Evolutionary conservation across 2,888 invertebrate genomes (phyloP).

Genomic region (Athripsodes cinereus): DNA sequence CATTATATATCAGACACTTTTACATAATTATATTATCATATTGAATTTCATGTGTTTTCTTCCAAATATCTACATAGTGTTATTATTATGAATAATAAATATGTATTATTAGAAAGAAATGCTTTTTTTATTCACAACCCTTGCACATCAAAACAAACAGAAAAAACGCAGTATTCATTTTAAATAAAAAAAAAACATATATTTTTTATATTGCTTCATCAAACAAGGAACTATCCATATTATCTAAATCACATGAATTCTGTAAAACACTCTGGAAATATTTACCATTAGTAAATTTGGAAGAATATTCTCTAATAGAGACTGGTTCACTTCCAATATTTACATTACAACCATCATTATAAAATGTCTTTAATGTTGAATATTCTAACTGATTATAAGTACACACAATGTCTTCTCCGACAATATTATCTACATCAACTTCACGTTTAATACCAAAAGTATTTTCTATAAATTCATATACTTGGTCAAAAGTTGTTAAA

Average conservation of each 20-base stretch:
- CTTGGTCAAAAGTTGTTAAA: conserved; percentile 60
- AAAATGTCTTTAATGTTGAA: conserved; percentile 12
- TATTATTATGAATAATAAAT: no score
- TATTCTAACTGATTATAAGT: conserved; percentile 21
- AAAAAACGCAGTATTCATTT: no score
- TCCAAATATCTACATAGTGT: no score
- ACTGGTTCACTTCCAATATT: conserved; percentile 38
- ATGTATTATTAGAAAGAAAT: no score
- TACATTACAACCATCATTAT: neutral
- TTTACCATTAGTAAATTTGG: conserved; percentile 39
- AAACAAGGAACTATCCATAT: conserved; percentile 44
- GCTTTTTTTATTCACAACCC: no score
- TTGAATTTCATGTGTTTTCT: no score
- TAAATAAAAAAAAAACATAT: neutral
- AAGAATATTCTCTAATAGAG: conserved; percentile 39
- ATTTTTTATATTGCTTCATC: neutral
- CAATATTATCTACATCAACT: conserved; percentile 13
- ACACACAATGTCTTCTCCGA: conserved; percentile 30
- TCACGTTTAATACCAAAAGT: conserved; percentile 48
- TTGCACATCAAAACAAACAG: no score
- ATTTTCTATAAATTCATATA: conserved; percentile 62
- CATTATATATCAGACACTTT: no score
- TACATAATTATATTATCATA: no score
- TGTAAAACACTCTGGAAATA: conserved; percentile 41
- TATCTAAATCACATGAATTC: conserved; percentile 37